Evolutionary conservation across 2,113 vertebrate species (phyloP).

Genomic region (Boulengeromyrus knoepffleri): DNA sequence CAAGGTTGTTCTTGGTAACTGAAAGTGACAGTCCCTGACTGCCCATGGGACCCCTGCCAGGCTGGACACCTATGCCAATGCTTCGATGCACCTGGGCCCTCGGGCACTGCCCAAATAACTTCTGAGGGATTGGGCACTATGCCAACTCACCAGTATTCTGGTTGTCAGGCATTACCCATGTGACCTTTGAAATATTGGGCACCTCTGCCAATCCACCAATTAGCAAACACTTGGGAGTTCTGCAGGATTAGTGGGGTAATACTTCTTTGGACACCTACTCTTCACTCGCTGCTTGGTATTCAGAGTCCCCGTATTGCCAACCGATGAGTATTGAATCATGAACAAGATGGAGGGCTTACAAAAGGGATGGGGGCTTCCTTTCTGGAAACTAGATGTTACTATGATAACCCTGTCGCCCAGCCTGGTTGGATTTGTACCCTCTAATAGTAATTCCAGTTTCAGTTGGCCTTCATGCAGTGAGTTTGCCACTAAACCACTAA

Average conservation of each 20-base stretch:
- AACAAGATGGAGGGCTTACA: not conserved
- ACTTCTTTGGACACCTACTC: not conserved
- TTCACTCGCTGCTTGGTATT: conserved; percentile 56
- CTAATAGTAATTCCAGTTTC: not conserved
- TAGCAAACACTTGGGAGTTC: not conserved
- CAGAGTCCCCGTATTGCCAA: conserved; percentile 63
- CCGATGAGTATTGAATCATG: not conserved
- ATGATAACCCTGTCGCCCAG: not conserved
- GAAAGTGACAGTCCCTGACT: conserved; percentile 46
- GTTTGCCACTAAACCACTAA: not conserved
- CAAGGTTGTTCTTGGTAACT: conserved; percentile 83
- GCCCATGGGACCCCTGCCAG: conserved; percentile 45
- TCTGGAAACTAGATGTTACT: not conserved
- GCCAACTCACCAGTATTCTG: not conserved
- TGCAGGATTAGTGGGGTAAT: not conserved
- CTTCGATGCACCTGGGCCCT: conserved; percentile 27
- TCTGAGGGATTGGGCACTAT: not conserved
- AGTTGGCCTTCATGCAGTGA: not conserved
- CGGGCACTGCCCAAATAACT: not conserved
- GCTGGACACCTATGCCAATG: conserved; percentile 39
- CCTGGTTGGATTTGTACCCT: not conserved
- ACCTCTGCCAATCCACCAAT: not conserved
- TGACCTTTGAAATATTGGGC: not conserved
- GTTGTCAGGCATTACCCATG: not conserved
- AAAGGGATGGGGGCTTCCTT: not conserved